These are phyloP conservation scores for Cyrtonyx montezumae DNA, from an alignment of 2,113 vertebrate genomes.

Conservation along the genomic window DNA sequence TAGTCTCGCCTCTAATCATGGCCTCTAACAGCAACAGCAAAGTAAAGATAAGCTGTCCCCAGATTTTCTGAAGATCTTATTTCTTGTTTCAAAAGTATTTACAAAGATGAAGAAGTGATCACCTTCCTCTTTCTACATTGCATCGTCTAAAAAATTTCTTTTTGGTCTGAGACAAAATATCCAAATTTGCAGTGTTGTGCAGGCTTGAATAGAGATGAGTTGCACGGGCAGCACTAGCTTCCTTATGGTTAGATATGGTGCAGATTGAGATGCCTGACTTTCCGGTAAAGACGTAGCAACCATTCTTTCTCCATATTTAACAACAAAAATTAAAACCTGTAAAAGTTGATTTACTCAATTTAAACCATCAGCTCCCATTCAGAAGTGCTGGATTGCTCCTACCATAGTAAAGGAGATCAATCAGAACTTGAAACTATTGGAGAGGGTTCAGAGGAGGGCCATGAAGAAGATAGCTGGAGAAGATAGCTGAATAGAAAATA, in stretches of 20 bases:
- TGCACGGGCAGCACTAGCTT: neutral
- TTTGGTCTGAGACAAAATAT: neutral
- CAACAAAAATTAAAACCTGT: neutral
- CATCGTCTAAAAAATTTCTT: neutral
- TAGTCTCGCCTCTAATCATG: neutral
- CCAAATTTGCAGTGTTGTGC: neutral
- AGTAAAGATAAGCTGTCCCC: neutral
- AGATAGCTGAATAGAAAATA: too few species aligned
- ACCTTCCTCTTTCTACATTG: neutral
- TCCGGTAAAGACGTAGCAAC: rapidly evolving
- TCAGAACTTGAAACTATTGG: too few species aligned
- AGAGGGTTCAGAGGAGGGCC: too few species aligned
- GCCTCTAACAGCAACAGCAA: neutral
- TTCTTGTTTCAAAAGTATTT: neutral
- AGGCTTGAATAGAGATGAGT: neutral
- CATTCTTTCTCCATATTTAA: neutral
- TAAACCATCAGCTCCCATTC: neutral
- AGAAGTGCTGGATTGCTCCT: neutral
- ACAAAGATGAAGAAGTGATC: neutral
- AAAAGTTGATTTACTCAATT: neutral
- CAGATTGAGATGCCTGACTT: neutral
- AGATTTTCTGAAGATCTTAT: neutral
- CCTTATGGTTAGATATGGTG: neutral
- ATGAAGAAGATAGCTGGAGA: too few species aligned
- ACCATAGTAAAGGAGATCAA: rapidly evolving